phyloP scores from a whole-genome alignment of 2,797 vertebrate genomes.

The Eutrigla gurnardus region DNA sequence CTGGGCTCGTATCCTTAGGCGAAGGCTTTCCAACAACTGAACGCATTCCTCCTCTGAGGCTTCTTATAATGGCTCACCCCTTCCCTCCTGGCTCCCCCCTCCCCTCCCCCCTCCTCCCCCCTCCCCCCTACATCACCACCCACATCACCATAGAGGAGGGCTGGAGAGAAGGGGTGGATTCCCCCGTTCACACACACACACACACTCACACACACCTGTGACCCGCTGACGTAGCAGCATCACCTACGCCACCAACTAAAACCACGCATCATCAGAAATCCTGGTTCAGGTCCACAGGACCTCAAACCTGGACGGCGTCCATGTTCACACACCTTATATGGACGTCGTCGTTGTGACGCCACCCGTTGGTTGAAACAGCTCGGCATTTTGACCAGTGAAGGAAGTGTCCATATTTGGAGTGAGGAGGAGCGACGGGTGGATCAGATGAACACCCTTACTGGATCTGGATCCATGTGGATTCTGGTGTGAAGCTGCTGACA shows the following conservation, averaged over 20 bases:
- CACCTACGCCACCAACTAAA: slow-evolving; percentile 78
- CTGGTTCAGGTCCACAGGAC: no score
- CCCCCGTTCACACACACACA: slow-evolving; percentile 76
- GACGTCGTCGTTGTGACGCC: no score
- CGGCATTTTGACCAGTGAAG: no score
- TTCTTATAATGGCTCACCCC: slow-evolving; percentile 87
- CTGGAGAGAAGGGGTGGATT: slow-evolving; percentile 70
- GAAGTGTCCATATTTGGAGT: no score
- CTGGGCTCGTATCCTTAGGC: slow-evolving; percentile 81
- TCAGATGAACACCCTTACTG: no score
- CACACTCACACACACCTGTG: slow-evolving; percentile 54
- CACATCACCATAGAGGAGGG: slow-evolving; percentile 66
- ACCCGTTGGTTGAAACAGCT: no score
- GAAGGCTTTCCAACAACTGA: slow-evolving; percentile 82
- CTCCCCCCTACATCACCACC: slow-evolving; percentile 60
- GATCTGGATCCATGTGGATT: no score
- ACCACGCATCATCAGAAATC: slow-evolving; percentile 62
- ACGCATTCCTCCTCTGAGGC: slow-evolving; percentile 80
- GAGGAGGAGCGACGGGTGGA: no score
- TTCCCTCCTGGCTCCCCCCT: slow-evolving; percentile 80
- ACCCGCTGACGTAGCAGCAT: slow-evolving; percentile 75
- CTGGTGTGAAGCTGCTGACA: not conserved
- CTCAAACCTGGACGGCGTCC: no score
- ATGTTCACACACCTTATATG: no score
- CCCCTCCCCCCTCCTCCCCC: slow-evolving; percentile 50